These are phyloP conservation scores for Andricus grossulariae DNA, from an alignment of 1,140 invertebrate genomes.

Conservation along the genomic window DNA sequence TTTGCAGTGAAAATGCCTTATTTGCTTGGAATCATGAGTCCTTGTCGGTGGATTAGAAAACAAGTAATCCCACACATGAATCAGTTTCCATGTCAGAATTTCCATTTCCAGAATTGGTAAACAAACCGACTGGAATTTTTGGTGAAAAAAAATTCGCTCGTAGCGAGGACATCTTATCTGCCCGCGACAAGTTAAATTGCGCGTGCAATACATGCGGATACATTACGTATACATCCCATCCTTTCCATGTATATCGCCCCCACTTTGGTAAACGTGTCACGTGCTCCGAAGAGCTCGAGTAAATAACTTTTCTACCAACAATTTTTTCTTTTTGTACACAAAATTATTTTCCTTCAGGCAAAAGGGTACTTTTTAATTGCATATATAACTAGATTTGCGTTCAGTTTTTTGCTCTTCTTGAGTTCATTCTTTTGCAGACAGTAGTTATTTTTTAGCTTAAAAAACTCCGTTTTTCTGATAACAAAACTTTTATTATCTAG, in stretches of 20 bases:
- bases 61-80: neutral
- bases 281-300: conserved; percentile 1
- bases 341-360: no score
- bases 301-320: neutral
- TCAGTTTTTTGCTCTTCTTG: no score
- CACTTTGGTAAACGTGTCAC: neutral
- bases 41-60: conserved; percentile 3
- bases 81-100: conserved; percentile 8
- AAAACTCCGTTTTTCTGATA: no score
- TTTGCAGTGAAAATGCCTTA: neutral
- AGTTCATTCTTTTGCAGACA: no score
- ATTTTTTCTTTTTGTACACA: neutral
- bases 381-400: no score
- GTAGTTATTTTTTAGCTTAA: no score
- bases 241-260: conserved; percentile 1
- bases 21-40: conserved; percentile 13
- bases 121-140: conserved; percentile 6
- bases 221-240: neutral
- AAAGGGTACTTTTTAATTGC: no score
- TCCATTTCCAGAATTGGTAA: neutral
- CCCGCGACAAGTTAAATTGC: conserved; percentile 3
- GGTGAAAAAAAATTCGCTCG: neutral
- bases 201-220: neutral
- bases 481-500: no score
- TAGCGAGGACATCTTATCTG: neutral